Percentiles rank a stretch among this genome's conserved stretches.
Evolutionary conservation across 2,888 invertebrate species (phyloP).

Genomic region (Plemyria rubiginata): DNA sequence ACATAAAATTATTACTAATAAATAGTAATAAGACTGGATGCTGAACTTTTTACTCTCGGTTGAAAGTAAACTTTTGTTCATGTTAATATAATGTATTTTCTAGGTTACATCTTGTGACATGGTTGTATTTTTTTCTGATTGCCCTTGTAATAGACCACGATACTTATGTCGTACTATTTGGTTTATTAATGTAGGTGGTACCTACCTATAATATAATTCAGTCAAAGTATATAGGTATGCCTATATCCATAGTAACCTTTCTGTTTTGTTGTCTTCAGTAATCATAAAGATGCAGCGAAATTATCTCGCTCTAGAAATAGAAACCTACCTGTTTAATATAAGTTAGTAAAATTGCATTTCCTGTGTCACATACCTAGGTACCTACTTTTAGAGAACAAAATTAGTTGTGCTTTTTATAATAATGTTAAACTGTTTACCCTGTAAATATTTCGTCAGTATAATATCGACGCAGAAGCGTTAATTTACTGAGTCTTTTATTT

Average conservation of each 20-base stretch:
- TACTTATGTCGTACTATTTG: neutral
- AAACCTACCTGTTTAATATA: constrained; percentile 9
- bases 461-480: constrained; percentile 73
- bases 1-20: constrained; percentile 3
- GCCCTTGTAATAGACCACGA: constrained; percentile 6
- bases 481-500: constrained; percentile 56
- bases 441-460: constrained; percentile 79
- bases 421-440: constrained; percentile 76
- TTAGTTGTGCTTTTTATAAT: constrained; percentile 77
- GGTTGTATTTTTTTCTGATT: constrained; percentile 16
- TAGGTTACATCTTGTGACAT: constrained; percentile 37
- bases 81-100: constrained; percentile 58
- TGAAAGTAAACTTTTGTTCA: constrained; percentile 13
- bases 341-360: constrained; percentile 68
- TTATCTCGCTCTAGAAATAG: neutral
- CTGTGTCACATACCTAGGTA: constrained; percentile 49
- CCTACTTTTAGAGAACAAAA: constrained; percentile 57
- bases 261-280: neutral
- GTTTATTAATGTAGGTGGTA: too few species aligned
- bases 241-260: neutral
- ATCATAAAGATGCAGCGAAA: neutral
- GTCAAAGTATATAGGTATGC: neutral
- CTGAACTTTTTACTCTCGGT: constrained; percentile 40
- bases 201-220: constrained; percentile 4
- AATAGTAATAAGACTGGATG: constrained; percentile 21